phyloP scores from a whole-genome alignment of 2,113 vertebrate species.

The Ammodytes marinus region DNA sequence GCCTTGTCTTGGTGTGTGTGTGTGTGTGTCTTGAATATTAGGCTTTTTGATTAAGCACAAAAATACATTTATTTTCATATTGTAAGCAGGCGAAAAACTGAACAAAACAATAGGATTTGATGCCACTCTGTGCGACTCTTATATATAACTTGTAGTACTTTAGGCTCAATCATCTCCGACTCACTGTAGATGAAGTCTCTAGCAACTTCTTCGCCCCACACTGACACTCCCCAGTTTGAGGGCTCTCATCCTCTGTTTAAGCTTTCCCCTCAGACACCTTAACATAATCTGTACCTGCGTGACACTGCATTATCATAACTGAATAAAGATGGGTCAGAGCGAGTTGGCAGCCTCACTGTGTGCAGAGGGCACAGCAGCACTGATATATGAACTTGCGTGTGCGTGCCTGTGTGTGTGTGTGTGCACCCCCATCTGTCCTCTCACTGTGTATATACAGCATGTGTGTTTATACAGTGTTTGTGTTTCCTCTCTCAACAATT shows the following conservation, averaged over 20 bases:
- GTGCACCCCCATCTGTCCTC: slow-evolving; percentile 48
- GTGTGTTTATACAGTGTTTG: slow-evolving; percentile 1
- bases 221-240: slow-evolving; percentile 14
- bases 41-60: too few species aligned
- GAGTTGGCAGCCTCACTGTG: slow-evolving; percentile 45
- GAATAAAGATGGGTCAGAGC: slow-evolving; percentile 74
- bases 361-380: slow-evolving; percentile 44
- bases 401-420: slow-evolving; percentile 12
- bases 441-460: neutral
- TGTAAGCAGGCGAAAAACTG: neutral
- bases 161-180: neutral
- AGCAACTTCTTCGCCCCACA: neutral
- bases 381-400: slow-evolving; percentile 38
- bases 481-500: slow-evolving; percentile 13
- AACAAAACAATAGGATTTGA: neutral
- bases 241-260: slow-evolving; percentile 53
- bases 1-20: too few species aligned
- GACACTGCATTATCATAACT: slow-evolving; percentile 77
- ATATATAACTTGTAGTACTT: neutral
- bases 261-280: slow-evolving; percentile 51
- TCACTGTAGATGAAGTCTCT: slow-evolving; percentile 1
- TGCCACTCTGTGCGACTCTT: neutral
- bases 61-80: too few species aligned
- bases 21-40: too few species aligned
- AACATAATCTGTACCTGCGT: slow-evolving; percentile 61